Evolutionary conservation across 1,140 invertebrate species (phyloP).

Genomic region (Trissolcus basalis): DNA sequence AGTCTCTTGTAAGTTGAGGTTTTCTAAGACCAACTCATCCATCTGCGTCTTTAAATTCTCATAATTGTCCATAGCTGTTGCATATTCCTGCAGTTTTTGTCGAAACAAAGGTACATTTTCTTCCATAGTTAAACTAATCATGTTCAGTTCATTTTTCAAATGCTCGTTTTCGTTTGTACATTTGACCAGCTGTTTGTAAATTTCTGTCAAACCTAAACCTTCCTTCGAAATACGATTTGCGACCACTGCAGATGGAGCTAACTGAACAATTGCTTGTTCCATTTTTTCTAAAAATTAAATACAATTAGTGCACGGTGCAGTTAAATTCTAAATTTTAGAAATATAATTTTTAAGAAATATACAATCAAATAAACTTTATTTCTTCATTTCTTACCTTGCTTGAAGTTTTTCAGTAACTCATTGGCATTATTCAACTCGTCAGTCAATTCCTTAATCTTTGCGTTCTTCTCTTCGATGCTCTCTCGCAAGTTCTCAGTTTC

Average conservation of each 20-base stretch:
- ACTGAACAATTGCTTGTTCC: slow-evolving; percentile 85
- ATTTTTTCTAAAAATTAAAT: slow-evolving; percentile 67
- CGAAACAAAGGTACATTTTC: slow-evolving; percentile 89
- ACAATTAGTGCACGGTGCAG: no score
- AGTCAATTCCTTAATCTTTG: slow-evolving; percentile 83
- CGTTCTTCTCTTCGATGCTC: slow-evolving; percentile 81
- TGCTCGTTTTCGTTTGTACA: slow-evolving; percentile 86
- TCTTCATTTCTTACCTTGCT: slow-evolving; percentile 80
- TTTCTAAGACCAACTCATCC: slow-evolving; percentile 86
- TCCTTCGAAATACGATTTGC: slow-evolving; percentile 88
- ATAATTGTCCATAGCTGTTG: slow-evolving; percentile 83
- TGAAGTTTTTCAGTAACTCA: slow-evolving; percentile 83
- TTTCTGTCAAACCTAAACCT: slow-evolving; percentile 91
- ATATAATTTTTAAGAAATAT: no score
- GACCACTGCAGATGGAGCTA: slow-evolving; percentile 90
- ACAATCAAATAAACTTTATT: no score
- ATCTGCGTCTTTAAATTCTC: slow-evolving; percentile 85
- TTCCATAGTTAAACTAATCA: slow-evolving; percentile 89
- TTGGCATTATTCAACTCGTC: slow-evolving; percentile 89
- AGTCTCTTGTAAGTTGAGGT: slow-evolving; percentile 82
- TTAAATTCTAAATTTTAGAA: no score
- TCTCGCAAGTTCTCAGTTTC: slow-evolving; percentile 79
- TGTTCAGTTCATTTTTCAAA: slow-evolving; percentile 86
- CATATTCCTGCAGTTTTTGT: slow-evolving; percentile 87
- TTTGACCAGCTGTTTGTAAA: slow-evolving; percentile 90